Percentiles rank a stretch among this genome's conserved stretches.
Evolutionary conservation across 2,797 vertebrate species (phyloP).

Genomic region (Acanthiza pusilla): DNA sequence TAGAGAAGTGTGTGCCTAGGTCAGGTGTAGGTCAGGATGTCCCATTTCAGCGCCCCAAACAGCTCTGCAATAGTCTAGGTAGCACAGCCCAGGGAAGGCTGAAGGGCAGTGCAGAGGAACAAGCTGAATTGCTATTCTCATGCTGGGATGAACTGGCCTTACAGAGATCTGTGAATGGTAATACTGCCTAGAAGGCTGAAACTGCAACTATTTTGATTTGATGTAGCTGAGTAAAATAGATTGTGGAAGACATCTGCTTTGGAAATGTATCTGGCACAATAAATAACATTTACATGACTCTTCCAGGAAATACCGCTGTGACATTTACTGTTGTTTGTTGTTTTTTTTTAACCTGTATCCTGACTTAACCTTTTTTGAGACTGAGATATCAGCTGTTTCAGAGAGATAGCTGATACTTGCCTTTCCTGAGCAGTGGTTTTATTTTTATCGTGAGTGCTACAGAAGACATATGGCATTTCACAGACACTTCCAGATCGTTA

Average conservation of each 20-base stretch:
- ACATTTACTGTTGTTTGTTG: conserved; percentile 41
- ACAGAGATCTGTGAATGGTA: not conserved
- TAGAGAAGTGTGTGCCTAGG: not conserved
- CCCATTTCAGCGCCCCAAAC: too few species aligned
- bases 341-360: conserved; percentile 4
- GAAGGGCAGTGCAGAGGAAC: not conserved
- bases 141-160: not conserved
- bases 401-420: not conserved
- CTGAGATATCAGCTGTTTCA: not conserved
- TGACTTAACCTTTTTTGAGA: conserved; percentile 25
- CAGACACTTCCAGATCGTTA: not conserved
- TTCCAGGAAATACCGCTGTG: conserved; percentile 53
- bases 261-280: conserved; percentile 60
- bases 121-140: not conserved
- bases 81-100: not conserved
- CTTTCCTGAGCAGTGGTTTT: not conserved
- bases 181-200: conserved; percentile 25
- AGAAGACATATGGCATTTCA: not conserved
- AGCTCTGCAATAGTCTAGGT: accelerated
- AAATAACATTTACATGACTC: conserved; percentile 57
- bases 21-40: not conserved
- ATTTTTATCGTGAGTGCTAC: not conserved
- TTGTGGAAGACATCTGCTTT: conserved; percentile 49
- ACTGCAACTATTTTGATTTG: conserved; percentile 34
- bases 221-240: conserved; percentile 41